Base-by-base conservation (phyloP, 2,797 vertebrate species). In the Lycodopsis pacificus region DNA sequence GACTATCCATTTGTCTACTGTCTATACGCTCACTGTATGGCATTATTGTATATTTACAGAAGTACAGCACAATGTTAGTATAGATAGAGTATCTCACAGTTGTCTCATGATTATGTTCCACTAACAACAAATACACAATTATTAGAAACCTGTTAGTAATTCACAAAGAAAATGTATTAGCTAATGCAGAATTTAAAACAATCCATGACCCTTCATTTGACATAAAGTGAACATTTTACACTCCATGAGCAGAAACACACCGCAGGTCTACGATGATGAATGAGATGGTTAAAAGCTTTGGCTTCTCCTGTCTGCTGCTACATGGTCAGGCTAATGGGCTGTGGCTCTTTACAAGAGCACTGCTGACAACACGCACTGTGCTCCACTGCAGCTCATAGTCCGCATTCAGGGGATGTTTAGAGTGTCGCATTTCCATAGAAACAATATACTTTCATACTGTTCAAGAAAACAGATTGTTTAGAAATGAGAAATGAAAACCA, bases 261-360 rank as follows among this genome's bases (percentile, higher is more conserved):
- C 1, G 25, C 62, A 56, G 67, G 57, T 34, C 20, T 30, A 38
- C 17, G 46, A 15, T 83, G 74, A 83, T 86, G 66, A 77, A 82
- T 74, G 77, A 75, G 77, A 57, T 49, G 69, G 61, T 58, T 66
- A 7, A 63, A 66, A 63, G 69, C 65, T 66, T 53, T 48, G 76
- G 69, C 72, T 56, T 65, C 65, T 66, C 58, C 40, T 77, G 70
- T 68, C 73, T 74, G 63, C 77, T 59, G 65, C 70, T 71, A 83
- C 84, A 77, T 32, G 77, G n/a, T 56, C 71, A 56, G 66, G 73
- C 71, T 83, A 75, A 86, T 83, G 66, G 74, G 58, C 76, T 77
- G 57, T 79, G 76, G 76, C 70, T 80, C 69, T 76, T 48, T 54
- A 66, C 72, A 75, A 65, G 58, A 72, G 40, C 74, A 64, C 63